Evolutionary conservation across 2,888 invertebrate genomes (phyloP).

Genomic region (Ptychoptera contaminata): DNA sequence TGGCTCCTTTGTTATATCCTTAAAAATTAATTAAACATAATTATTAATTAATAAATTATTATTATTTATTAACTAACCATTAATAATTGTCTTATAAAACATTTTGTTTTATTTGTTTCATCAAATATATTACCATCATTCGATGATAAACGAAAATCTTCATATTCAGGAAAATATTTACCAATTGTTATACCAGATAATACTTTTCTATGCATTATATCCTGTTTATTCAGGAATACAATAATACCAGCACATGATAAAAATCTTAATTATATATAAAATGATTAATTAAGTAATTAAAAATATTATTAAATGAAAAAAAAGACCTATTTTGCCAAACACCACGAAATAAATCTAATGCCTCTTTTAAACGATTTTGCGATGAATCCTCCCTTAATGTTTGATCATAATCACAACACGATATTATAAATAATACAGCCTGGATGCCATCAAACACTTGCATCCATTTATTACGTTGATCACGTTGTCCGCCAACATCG

Average conservation of each 20-base stretch:
- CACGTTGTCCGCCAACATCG: conserved; percentile 72
- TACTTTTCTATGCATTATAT: conserved; percentile 55
- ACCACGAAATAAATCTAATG: conserved; percentile 53
- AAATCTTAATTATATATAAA: conserved; percentile 34
- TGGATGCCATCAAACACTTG: conserved; percentile 72
- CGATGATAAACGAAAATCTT: conserved; percentile 33
- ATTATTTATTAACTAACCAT: conserved; percentile 33
- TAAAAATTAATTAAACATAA: conserved; percentile 13
- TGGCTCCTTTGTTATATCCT: conserved; percentile 42
- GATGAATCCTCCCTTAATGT: conserved; percentile 50
- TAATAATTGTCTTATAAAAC: conserved; percentile 51
- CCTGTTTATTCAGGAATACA: conserved; percentile 71
- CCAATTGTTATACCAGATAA: conserved; percentile 45
- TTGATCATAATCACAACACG: conserved; percentile 68
- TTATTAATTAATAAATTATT: not conserved
- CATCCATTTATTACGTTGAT: conserved; percentile 72
- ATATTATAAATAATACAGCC: conserved; percentile 65
- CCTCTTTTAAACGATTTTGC: conserved; percentile 56
- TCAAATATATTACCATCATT: conserved; percentile 34
- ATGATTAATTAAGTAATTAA: not conserved
- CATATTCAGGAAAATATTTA: conserved; percentile 50
- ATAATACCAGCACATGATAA: conserved; percentile 59
- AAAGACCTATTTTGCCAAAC: conserved; percentile 48
- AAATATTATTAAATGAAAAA: not conserved
- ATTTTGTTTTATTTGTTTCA: conserved; percentile 48